Percentiles rank a stretch among this genome's conserved stretches.
phyloP scores from a whole-genome alignment of 2,113 vertebrate genomes.

The Clinocottus analis region DNA sequence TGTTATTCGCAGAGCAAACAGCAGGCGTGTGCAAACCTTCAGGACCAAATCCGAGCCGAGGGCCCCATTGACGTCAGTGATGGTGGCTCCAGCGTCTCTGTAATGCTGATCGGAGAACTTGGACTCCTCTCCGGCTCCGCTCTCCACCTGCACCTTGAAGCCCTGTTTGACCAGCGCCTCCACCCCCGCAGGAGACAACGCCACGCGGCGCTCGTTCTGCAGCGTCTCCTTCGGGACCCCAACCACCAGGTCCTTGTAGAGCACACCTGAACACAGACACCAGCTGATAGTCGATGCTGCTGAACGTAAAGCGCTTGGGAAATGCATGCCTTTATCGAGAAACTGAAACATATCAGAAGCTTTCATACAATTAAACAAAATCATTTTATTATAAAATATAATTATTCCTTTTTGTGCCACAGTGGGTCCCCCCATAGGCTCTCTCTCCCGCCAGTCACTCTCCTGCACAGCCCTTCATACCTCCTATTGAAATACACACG shows the following conservation, averaged over 20 bases:
- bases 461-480: no score
- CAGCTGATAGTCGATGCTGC: neutral
- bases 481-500: no score
- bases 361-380: neutral
- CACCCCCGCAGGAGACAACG: slow-evolving; percentile 77
- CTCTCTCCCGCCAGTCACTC: no score
- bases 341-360: neutral
- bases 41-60: slow-evolving; percentile 81
- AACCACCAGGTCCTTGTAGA: slow-evolving; percentile 79
- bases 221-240: slow-evolving; percentile 81
- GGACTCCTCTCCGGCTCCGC: slow-evolving; percentile 78
- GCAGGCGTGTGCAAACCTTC: slow-evolving; percentile 63
- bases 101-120: slow-evolving; percentile 84
- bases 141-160: slow-evolving; percentile 81
- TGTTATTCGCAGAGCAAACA: neutral
- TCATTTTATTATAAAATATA: neutral
- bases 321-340: neutral
- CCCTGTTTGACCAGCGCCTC: slow-evolving; percentile 82
- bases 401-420: neutral
- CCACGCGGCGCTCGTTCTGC: slow-evolving; percentile 78
- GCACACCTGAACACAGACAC: slow-evolving; percentile 63
- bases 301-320: neutral
- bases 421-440: no score
- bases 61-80: slow-evolving; percentile 74
- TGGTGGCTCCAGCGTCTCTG: slow-evolving; percentile 70